These are phyloP conservation scores for Chalcosyrphus nemorum DNA, from an alignment of 2,888 invertebrate species.

Conservation along the genomic window DNA sequence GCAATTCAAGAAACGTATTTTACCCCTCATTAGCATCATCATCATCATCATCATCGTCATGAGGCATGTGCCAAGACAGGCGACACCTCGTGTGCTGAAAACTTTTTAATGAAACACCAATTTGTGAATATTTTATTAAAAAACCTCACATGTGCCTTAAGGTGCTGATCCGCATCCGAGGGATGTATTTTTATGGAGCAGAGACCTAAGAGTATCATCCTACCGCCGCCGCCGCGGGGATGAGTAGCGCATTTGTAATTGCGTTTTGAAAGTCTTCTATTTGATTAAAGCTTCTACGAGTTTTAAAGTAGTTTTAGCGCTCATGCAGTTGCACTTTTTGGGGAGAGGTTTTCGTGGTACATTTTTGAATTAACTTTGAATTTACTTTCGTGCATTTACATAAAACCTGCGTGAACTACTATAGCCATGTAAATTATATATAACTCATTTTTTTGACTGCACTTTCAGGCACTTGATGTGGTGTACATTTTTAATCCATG, in stretches of 20 bases:
- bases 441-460: too few species aligned
- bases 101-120: conserved; percentile 39
- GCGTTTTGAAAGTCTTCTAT: background rate
- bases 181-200: background rate
- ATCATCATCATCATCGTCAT: too few species aligned
- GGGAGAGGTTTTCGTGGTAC: background rate
- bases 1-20: background rate
- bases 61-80: background rate
- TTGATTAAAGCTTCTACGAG: conserved; percentile 1
- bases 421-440: too few species aligned
- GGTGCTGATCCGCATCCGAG: background rate
- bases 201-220: too few species aligned
- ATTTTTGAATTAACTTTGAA: background rate
- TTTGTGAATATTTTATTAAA: conserved; percentile 22
- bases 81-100: background rate
- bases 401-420: too few species aligned
- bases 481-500: too few species aligned
- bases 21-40: conserved; percentile 21
- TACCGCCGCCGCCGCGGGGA: too few species aligned
- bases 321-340: background rate
- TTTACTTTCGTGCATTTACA: background rate
- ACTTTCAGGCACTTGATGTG: too few species aligned
- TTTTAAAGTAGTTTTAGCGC: background rate
- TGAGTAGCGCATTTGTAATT: background rate
- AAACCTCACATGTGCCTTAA: conserved; percentile 8